A percentile compares a stretch with the other conserved stretches of the same genome.
Conservation (phyloP, 2,888 invertebrate genomes). For the Cheilosia urbana region DNA sequence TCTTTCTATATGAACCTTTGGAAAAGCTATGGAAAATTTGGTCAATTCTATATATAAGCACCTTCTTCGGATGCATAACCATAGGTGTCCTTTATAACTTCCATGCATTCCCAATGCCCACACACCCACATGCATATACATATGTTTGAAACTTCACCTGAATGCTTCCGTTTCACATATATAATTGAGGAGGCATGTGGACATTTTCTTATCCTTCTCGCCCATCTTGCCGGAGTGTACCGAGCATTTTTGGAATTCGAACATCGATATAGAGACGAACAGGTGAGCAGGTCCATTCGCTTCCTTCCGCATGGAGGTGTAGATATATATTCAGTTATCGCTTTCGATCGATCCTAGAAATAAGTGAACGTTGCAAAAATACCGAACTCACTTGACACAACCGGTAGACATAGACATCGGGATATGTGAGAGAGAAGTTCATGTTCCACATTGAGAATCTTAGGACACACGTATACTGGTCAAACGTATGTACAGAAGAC, state of each 20-base stretch:
- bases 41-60: slow-evolving; percentile 20
- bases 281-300: slow-evolving; percentile 42
- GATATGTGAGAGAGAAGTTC: slow-evolving; percentile 38
- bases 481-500: background rate
- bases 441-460: slow-evolving; percentile 45
- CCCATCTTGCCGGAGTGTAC: background rate
- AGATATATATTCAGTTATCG: slow-evolving; percentile 9
- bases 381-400: slow-evolving; percentile 61
- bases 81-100: slow-evolving; percentile 36
- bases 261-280: slow-evolving; percentile 21
- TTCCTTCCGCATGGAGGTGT: slow-evolving; percentile 4
- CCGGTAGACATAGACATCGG: slow-evolving; percentile 7
- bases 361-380: slow-evolving; percentile 60
- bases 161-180: background rate
- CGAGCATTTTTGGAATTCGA: slow-evolving; percentile 46
- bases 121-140: background rate
- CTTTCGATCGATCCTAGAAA: slow-evolving; percentile 61
- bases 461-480: background rate
- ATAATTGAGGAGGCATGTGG: background rate
- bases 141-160: slow-evolving; percentile 10
- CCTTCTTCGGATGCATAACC: slow-evolving; percentile 19
- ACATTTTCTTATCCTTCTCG: slow-evolving; percentile 22
- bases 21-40: slow-evolving; percentile 38
- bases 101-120: slow-evolving; percentile 10
- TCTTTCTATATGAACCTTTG: background rate